phyloP scores from a whole-genome alignment of 1,140 invertebrate genomes.

The Saccostrea cuccullata region DNA sequence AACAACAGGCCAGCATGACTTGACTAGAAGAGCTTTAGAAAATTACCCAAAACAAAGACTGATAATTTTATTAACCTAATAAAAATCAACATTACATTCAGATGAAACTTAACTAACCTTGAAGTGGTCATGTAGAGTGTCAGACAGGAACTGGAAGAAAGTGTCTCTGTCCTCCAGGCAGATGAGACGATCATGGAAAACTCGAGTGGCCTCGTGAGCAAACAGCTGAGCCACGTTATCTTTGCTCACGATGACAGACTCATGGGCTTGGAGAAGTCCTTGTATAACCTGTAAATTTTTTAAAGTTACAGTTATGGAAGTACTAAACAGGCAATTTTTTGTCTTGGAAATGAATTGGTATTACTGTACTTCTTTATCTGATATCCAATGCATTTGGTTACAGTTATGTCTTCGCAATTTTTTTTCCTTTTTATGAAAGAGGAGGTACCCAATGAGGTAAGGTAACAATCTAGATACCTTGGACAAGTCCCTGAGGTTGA shows the following conservation, averaged over 20 bases:
- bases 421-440: no score
- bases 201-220: constrained; percentile 80
- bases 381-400: neutral
- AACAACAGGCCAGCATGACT: neutral
- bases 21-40: neutral
- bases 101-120: constrained; percentile 80
- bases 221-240: constrained; percentile 76
- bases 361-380: neutral
- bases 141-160: constrained; percentile 85
- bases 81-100: neutral
- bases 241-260: constrained; percentile 84
- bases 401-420: no score
- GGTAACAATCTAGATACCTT: constrained; percentile 79
- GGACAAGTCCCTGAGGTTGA: constrained; percentile 91
- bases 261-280: constrained; percentile 86
- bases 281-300: constrained; percentile 81
- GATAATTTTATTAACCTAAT: neutral
- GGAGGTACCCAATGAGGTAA: neutral
- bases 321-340: neutral
- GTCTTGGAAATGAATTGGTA: neutral
- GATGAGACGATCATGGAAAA: constrained; percentile 89
- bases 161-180: constrained; percentile 87
- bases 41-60: neutral
- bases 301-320: neutral
- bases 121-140: constrained; percentile 88